A percentile compares a stretch with the other conserved stretches of the same genome.
These are phyloP conservation scores for Scrobipalpa atriplicella DNA, from an alignment of 2,888 invertebrate genomes.

Conservation along the genomic window DNA sequence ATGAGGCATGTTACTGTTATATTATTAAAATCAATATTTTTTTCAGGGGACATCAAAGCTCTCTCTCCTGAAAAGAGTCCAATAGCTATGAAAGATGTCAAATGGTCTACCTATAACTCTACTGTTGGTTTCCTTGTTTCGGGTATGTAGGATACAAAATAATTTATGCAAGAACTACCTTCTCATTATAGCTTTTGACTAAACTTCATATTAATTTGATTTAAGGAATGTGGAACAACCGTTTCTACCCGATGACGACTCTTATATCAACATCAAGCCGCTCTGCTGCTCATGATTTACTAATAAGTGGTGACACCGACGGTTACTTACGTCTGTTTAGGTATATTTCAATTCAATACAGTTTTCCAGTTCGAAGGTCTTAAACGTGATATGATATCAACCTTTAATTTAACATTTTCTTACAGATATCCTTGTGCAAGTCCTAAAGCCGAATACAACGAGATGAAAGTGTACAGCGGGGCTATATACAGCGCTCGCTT, in stretches of 20 bases:
- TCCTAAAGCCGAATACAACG: slow-evolving; percentile 93
- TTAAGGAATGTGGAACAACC: slow-evolving; percentile 94
- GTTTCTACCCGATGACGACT: slow-evolving; percentile 93
- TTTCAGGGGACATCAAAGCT: slow-evolving; percentile 94
- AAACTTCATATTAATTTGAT: neutral
- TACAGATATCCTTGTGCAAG: slow-evolving; percentile 92
- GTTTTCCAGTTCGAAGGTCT: neutral
- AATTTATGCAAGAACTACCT: too few relatives aligned
- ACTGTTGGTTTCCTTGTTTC: slow-evolving; percentile 94
- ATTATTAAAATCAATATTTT: neutral
- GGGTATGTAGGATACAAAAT: slow-evolving; percentile 78
- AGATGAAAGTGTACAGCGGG: slow-evolving; percentile 94
- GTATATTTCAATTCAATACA: slow-evolving; percentile 54
- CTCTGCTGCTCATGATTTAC: slow-evolving; percentile 91
- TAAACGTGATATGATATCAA: neutral
- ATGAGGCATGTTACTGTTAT: neutral
- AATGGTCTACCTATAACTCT: slow-evolving; percentile 94
- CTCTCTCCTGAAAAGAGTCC: slow-evolving; percentile 94
- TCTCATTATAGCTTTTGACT: too few relatives aligned
- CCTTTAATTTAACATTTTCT: slow-evolving; percentile 19
- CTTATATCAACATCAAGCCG: slow-evolving; percentile 91
- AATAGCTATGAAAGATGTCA: slow-evolving; percentile 94
- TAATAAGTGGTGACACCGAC: slow-evolving; percentile 94
- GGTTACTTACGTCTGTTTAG: slow-evolving; percentile 93
- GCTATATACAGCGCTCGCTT: slow-evolving; percentile 91